Base-by-base conservation (phyloP, 2,113 vertebrate genomes). In the Notechis scutatus region DNA sequence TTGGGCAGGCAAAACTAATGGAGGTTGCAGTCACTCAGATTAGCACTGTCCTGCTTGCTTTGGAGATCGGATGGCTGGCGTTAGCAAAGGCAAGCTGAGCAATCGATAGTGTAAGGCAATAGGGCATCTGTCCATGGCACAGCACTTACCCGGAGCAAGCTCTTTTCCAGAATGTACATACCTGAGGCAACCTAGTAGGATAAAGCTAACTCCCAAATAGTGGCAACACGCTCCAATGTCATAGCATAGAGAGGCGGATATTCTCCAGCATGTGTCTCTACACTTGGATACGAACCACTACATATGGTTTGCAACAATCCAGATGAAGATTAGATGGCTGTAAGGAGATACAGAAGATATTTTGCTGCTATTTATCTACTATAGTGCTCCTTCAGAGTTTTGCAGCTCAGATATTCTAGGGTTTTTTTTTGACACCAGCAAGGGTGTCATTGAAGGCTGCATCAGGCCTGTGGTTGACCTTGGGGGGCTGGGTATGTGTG, bases 41-140 rank as follows among this genome's bases (percentile, higher is more conserved):
- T 96, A 96, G 94, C 29, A 93, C 69, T 93, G 93, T 87, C 90
- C 94, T 96, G 95, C 95, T 96, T 95, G 93, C 91, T 95, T 95
- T 94, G 26, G 39, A 92, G 54, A 90, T 93, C 95, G 95, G 45
- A 92, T 96, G 96, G 93, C 95, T 95, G 88, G 24, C 11, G 50
- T 93, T 87, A 11, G 64, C 93, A 91, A 74, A 85, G 90, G 94
- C 0, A 34, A 92, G 45, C 11, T 42, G 3, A 92, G 93, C 50
- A 54, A n/a, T 47, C 61, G 94, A 50, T 91, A 50, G 92, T 93
- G 85, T 34, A 42, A 87, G 89, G 89, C 81, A 87, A 85, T n/a
- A 39, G 87, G 89, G 56, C 89, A 64, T 21, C 45, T 64, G 55
- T 94, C 94, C 85, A n/a, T 55, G 64, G 54, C 91, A 61, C 87